Percentiles rank a stretch among this genome's conserved stretches.
Evolutionary conservation across 2,888 invertebrate species (phyloP).

Genomic region (Tinea semifulvella): DNA sequence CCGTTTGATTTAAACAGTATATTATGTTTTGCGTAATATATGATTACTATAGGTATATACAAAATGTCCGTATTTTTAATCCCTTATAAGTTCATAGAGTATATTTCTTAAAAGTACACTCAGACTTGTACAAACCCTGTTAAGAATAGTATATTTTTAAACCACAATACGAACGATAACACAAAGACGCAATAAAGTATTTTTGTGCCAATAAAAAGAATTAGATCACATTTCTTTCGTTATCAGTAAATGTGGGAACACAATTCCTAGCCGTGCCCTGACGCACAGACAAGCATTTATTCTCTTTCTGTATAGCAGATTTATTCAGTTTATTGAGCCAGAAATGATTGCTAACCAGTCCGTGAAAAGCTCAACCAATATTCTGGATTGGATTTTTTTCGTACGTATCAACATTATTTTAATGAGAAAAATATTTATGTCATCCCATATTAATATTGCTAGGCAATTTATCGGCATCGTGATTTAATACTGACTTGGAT

Average conservation of each 20-base stretch:
- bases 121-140: no score
- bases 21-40: no score
- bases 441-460: background rate
- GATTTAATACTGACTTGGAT: background rate
- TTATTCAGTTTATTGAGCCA: slow-evolving; percentile 26
- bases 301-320: slow-evolving; percentile 11
- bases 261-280: slow-evolving; percentile 7
- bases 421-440: slow-evolving; percentile 6
- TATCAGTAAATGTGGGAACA: background rate
- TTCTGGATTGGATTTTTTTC: slow-evolving; percentile 10
- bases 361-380: slow-evolving; percentile 29
- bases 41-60: no score
- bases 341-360: slow-evolving; percentile 37
- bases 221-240: background rate
- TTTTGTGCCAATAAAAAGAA: slow-evolving; percentile 2
- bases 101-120: no score
- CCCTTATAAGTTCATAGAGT: no score
- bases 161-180: no score
- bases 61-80: no score
- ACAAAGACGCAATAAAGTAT: no score
- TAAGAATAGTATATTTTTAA: no score
- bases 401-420: slow-evolving; percentile 11
- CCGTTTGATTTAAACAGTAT: no score
- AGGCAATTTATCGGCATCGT: background rate
- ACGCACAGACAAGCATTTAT: slow-evolving; percentile 13